Base-by-base conservation (phyloP, 2,797 vertebrate genomes). In the Malacoctenus gilli region DNA sequence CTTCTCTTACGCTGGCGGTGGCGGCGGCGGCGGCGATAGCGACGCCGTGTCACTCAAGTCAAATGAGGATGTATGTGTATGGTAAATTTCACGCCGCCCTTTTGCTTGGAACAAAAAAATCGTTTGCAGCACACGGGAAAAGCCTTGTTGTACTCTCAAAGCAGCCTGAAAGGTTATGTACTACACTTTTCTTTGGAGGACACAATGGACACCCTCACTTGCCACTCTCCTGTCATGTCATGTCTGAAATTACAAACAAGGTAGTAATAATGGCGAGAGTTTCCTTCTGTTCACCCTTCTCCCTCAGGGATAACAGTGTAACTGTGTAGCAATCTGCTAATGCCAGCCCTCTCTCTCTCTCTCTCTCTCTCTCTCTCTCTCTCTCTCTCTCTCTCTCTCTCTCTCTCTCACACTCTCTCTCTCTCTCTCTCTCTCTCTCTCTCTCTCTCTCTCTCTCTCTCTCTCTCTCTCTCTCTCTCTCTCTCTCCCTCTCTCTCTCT, bases 181-280 rank as follows among this genome's bases (percentile, higher is more conserved):
- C 37, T 5, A 46, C 42, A 30, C 41, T 63, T 70, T 72, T 51
- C 41, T 50, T 59, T 57, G 14, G 18, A 62, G 56, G 59, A 39
- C 67, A 52, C 61, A 62, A 19, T 34, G 35, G 40, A 62, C 40
- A 59, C 56, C 34, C 40, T 60, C 7, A 3, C 41, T 71, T 58
- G 72, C 58, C 72, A 70, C 48, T 64, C 59, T 70, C 22, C 52
- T 70, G 68, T 58, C 74, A 73, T 58, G 56, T 67, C 28, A 49
- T 25, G 57, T 77, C 66, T 79, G 68, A 84, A 84, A 81, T 78
- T 80, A 83, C 83, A 87, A 85, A 80, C 69, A 75, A 79, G 77
- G 60, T 38, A 56, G 58, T 67, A 74, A 79, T 85, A 82, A 79
- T 63, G 64, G 46, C 59, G 8, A 1, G 14, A 50, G 63, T 64